A percentile compares a stretch with the other conserved stretches of the same genome.
Conservation (phyloP, 2,113 vertebrate species). For the Coreoperca whiteheadi region DNA sequence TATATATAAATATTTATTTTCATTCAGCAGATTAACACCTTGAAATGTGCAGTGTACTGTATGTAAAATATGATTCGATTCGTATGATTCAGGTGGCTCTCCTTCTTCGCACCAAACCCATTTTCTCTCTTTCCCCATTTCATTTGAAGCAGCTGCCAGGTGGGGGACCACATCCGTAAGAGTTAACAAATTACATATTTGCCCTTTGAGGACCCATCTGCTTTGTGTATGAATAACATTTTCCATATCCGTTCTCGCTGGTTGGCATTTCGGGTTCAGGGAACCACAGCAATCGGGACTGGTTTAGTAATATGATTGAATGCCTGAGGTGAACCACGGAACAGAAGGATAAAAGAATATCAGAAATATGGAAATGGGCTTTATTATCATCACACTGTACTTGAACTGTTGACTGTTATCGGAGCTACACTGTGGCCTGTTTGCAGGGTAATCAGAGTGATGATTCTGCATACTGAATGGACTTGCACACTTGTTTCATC, state of each 20-base stretch:
- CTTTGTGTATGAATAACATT: conserved; percentile 70
- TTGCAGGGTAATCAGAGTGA: conserved; percentile 20
- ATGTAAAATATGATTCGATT: conserved; percentile 9
- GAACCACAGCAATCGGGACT: conserved; percentile 58
- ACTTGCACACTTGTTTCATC: background rate
- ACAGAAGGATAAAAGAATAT: conserved; percentile 48
- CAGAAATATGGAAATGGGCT: conserved; percentile 63
- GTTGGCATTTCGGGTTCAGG: conserved; percentile 67
- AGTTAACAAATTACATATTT: conserved; percentile 71
- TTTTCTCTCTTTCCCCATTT: conserved; percentile 32
- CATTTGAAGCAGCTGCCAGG: conserved; percentile 40
- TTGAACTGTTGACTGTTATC: conserved; percentile 43
- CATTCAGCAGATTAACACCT: conserved; percentile 8
- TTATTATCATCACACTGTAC: conserved; percentile 41
- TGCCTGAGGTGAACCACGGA: conserved; percentile 41
- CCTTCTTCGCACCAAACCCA: conserved; percentile 41
- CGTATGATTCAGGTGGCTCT: conserved; percentile 18
- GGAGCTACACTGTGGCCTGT: background rate
- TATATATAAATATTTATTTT: conserved; percentile 8
- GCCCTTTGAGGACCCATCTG: conserved; percentile 73
- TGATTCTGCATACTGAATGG: conserved; percentile 27
- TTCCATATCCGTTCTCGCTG: conserved; percentile 56
- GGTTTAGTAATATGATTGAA: conserved; percentile 66
- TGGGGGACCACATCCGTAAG: conserved; percentile 37
- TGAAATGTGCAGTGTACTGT: background rate